These are phyloP conservation scores for Papilio glaucus DNA, from an alignment of 1,140 invertebrate genomes.

Conservation along the genomic window DNA sequence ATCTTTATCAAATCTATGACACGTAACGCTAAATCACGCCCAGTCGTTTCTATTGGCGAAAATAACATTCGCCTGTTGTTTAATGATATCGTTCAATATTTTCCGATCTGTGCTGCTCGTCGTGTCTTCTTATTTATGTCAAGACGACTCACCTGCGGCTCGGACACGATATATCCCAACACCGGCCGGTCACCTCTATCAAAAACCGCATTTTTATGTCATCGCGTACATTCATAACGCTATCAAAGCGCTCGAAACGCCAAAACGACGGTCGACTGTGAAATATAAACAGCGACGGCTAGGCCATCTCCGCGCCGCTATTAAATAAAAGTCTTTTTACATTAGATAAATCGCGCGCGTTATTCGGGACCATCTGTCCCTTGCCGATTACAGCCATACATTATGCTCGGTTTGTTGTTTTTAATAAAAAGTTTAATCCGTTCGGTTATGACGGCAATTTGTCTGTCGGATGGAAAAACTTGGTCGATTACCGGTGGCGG, in stretches of 20 bases:
- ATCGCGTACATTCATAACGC: conserved; percentile 70
- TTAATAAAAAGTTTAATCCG: conserved; percentile 83
- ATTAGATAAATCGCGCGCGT: conserved; percentile 81
- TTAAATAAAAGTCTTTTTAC: conserved; percentile 82
- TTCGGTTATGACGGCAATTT: conserved; percentile 82
- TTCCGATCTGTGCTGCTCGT: conserved; percentile 43
- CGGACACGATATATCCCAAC: conserved; percentile 66
- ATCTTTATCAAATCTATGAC: conserved; percentile 65
- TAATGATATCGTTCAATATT: conserved; percentile 56
- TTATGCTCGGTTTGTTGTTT: conserved; percentile 82
- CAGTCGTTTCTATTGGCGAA: conserved; percentile 62
- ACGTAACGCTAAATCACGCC: conserved; percentile 58
- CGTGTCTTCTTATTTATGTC: conserved; percentile 54
- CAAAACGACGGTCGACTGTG: conserved; percentile 70
- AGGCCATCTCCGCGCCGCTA: conserved; percentile 74
- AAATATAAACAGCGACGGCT: conserved; percentile 74
- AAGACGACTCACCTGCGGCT: conserved; percentile 51
- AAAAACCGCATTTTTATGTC: conserved; percentile 76
- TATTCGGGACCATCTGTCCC: conserved; percentile 80
- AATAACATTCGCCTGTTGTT: conserved; percentile 58
- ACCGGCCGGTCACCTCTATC: conserved; percentile 68
- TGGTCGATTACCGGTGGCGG: conserved; percentile 74
- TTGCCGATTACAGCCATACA: conserved; percentile 79
- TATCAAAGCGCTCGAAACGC: conserved; percentile 69
- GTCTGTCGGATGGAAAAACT: conserved; percentile 80